Base-by-base conservation (phyloP, 2,113 vertebrate species). In the Falco punctatus region DNA sequence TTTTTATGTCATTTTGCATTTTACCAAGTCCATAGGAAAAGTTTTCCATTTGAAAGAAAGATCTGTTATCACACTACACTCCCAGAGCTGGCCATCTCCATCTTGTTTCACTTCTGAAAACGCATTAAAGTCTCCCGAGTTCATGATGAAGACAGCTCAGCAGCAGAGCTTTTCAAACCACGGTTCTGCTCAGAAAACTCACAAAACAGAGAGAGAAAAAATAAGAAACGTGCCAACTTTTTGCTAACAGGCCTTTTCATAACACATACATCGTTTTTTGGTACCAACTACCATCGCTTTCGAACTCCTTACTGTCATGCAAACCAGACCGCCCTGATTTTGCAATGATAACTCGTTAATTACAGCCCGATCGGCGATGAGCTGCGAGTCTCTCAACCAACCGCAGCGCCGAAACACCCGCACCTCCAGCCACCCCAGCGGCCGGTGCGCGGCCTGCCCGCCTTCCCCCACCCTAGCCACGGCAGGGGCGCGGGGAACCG, bases 311-410 rank as follows among this genome's bases (percentile, higher is more conserved):
- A 6, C 27, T 18, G 46, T 1, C 2, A 46, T 3, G 10, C 1
- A 1, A 33, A 5, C 4, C 12, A 59, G 14, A 11, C 24, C 4
- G 9, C 44, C 21, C 16, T 6, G 8, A 13, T 24, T 77, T 55
- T 1, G 3, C n/a, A 16, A 12, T 1, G 13, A 1, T 6, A 33
- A 69, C 23, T 8, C 74, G 14, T 5, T 6, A 19, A 30, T 9
- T 13, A 21, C 21, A 38, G n/a, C 40, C 17, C 24, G 6, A 15
- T 0, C 5, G 14, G 57, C 16, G 6, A 7, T 0, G 23, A 49
- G 59, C 57, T 7, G 24, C 54, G 35, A 48, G 38, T 3, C 66
- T 6, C 55, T 10, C 30, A 5, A 8, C 11, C n/a, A 26, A 5
- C 55, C 6, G 5, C 26, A 6, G 4, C 2, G 57, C 52, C 62